Evolutionary conservation across 2,888 invertebrate genomes (phyloP).

Genomic region (Hyalella azteca): DNA sequence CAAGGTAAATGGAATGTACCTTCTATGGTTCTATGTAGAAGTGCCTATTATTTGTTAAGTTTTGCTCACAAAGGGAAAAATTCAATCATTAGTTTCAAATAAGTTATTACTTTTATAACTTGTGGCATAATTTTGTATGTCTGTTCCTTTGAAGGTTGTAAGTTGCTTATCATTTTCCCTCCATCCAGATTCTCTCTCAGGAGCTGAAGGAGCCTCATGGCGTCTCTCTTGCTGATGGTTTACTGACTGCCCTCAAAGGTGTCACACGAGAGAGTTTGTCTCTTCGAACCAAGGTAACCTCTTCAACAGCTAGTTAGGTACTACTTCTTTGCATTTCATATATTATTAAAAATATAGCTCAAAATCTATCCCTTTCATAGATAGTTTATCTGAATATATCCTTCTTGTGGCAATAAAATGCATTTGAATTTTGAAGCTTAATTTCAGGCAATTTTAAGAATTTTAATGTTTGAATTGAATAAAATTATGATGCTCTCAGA

Average conservation of each 20-base stretch:
- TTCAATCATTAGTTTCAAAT: too few species aligned
- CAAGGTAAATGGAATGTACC: too few species aligned
- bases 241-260: slow-evolving; percentile 42
- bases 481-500: background rate
- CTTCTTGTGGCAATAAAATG: background rate
- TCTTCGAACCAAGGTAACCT: slow-evolving; percentile 42
- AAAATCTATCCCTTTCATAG: too few species aligned
- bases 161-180: too few species aligned
- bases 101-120: too few species aligned
- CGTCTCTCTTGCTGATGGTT: slow-evolving; percentile 33
- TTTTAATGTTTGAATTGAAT: background rate
- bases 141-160: too few species aligned
- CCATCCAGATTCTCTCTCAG: too few species aligned
- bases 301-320: background rate
- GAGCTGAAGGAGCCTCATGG: slow-evolving; percentile 27
- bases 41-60: too few species aligned
- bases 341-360: background rate
- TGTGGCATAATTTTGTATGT: too few species aligned
- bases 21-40: too few species aligned
- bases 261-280: slow-evolving; percentile 46
- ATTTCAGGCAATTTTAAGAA: background rate
- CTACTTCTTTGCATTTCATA: background rate
- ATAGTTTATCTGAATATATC: too few species aligned
- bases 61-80: too few species aligned
- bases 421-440: background rate